Percentiles rank a stretch among this genome's conserved stretches.
Evolutionary conservation across 2,888 invertebrate genomes (phyloP).

Genomic region (Agrotis exclamationis): DNA sequence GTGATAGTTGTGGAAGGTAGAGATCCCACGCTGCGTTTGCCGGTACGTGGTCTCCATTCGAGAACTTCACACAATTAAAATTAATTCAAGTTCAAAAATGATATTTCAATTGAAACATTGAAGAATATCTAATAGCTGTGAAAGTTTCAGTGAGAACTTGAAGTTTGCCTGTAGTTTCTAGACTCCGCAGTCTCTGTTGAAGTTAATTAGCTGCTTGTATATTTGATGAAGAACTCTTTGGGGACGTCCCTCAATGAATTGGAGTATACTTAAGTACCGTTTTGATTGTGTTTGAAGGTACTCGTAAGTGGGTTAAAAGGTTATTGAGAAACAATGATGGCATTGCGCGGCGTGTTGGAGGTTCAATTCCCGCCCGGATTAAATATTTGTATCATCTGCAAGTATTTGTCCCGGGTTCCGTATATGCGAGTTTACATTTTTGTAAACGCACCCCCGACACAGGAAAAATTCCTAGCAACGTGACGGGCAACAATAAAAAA

Average conservation of each 20-base stretch:
- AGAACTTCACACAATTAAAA: not conserved
- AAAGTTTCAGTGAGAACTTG: slow-evolving; percentile 17
- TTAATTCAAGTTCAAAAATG: not conserved
- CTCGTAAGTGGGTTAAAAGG: not conserved
- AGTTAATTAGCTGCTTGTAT: slow-evolving; percentile 43
- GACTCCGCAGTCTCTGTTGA: not conserved
- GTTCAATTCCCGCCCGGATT: too few species aligned
- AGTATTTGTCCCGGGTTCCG: too few species aligned
- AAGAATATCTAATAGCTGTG: slow-evolving; percentile 20
- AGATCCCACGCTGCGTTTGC: too few species aligned
- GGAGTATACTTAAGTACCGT: not conserved
- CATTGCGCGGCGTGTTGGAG: too few species aligned
- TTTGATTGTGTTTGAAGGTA: not conserved
- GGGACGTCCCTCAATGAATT: slow-evolving; percentile 19
- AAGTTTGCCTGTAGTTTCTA: slow-evolving; percentile 22
- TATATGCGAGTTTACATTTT: too few species aligned
- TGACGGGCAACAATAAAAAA: too few species aligned
- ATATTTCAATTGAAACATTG: slow-evolving; percentile 12
- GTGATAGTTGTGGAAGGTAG: too few species aligned
- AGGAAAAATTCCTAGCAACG: too few species aligned
- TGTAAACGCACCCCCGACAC: too few species aligned
- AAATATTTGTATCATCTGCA: too few species aligned
- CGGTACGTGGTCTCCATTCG: too few species aligned
- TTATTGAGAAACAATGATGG: not conserved
- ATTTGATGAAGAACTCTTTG: slow-evolving; percentile 32